Percentiles rank a stretch among this genome's conserved stretches.
These are phyloP conservation scores for Arctia plantaginis DNA, from an alignment of 2,888 invertebrate species.

Conservation along the genomic window DNA sequence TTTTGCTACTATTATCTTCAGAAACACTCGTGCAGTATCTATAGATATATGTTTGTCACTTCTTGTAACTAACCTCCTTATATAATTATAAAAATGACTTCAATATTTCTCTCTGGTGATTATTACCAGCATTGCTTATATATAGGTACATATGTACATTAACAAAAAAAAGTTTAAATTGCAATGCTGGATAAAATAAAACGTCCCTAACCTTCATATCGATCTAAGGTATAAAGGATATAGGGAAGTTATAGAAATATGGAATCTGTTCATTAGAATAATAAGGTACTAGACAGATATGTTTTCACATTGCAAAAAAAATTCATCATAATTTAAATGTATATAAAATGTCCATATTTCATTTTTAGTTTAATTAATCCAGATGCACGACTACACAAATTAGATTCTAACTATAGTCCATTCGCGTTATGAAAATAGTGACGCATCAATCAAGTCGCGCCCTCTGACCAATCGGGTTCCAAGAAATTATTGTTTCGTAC, in stretches of 20 bases:
- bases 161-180: not conserved
- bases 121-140: not conserved
- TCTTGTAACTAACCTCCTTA: slow-evolving; percentile 15
- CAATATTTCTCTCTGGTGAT: not conserved
- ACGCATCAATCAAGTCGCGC: too few species aligned
- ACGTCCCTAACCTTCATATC: slow-evolving; percentile 78
- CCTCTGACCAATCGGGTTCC: too few species aligned
- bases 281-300: slow-evolving; percentile 1
- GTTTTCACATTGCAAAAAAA: slow-evolving; percentile 1
- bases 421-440: too few species aligned
- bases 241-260: slow-evolving; percentile 54
- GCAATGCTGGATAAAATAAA: slow-evolving; percentile 1
- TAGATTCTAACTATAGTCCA: not conserved
- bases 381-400: not conserved
- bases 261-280: slow-evolving; percentile 3
- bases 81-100: slow-evolving; percentile 1
- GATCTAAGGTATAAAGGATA: slow-evolving; percentile 72
- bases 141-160: not conserved
- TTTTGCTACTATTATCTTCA: not conserved
- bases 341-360: not conserved
- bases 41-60: not conserved
- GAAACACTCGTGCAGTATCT: not conserved
- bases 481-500: too few species aligned
- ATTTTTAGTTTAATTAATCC: not conserved
- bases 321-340: not conserved